A percentile compares a stretch with the other conserved stretches of the same genome.
Conservation (phyloP, 1,140 invertebrate genomes). For the Andrena cerasifolii region DNA sequence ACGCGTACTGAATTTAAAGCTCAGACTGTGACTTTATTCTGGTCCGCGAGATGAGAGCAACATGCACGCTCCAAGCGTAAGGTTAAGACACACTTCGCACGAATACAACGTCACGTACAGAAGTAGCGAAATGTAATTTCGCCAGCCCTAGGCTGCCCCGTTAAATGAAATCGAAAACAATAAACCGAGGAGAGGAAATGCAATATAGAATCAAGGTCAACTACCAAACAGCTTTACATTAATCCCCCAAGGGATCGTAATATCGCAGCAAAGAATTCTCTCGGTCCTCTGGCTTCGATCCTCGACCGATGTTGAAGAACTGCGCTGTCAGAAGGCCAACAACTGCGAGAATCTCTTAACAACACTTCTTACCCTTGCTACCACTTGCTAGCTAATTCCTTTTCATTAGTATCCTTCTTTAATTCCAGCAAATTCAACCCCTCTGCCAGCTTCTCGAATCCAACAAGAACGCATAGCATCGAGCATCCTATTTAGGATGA, state of each 20-base stretch:
- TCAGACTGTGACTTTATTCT: not conserved
- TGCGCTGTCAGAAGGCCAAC: not conserved
- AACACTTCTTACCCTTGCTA: not conserved
- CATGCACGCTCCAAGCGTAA: not conserved
- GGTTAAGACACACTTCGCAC: not conserved
- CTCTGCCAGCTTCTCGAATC: not conserved
- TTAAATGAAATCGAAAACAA: not conserved
- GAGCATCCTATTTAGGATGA: slow-evolving; percentile 18
- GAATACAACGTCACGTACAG: not conserved
- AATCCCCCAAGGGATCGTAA: not conserved
- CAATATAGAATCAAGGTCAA: too few species aligned
- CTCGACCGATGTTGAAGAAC: not conserved
- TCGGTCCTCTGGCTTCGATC: too few species aligned
- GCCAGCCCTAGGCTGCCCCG: not conserved
- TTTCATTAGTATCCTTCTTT: not conserved
- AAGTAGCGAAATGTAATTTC: not conserved
- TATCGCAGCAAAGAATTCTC: not conserved
- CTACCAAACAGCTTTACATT: not conserved
- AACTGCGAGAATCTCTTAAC: slow-evolving; percentile 26
- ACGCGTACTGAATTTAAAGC: not conserved
- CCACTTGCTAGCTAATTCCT: not conserved
- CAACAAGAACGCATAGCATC: not conserved
- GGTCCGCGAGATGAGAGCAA: not conserved
- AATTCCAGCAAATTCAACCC: too few species aligned
- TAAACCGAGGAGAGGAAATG: not conserved